phyloP scores from a whole-genome alignment of 2,888 invertebrate genomes.

The Campaea margaritaria region DNA sequence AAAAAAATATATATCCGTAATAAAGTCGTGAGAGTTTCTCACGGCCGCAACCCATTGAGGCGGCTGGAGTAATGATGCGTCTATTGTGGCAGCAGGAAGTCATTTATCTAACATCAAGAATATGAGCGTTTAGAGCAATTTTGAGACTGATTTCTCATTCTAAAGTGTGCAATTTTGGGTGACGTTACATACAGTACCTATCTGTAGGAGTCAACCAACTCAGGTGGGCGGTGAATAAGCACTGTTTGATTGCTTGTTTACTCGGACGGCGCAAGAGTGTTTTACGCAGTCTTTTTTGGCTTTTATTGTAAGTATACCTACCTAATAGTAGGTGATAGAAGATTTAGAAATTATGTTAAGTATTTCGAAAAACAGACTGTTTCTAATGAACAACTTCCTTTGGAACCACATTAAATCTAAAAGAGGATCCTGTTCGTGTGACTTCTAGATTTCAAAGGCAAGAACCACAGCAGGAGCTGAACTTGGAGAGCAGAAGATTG shows the following conservation, averaged over 20 bases:
- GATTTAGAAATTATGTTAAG: neutral
- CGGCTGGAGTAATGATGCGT: constrained; percentile 79
- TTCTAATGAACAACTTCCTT: no score
- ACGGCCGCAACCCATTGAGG: constrained; percentile 76
- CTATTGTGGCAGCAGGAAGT: constrained; percentile 84
- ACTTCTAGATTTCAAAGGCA: no score
- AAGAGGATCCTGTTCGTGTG: no score
- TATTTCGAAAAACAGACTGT: no score
- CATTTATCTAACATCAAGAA: constrained; percentile 85
- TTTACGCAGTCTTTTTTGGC: neutral
- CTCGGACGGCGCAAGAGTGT: neutral
- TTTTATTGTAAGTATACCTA: neutral
- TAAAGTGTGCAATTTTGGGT: constrained; percentile 80
- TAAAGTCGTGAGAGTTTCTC: constrained; percentile 83
- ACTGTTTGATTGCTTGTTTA: constrained; percentile 43
- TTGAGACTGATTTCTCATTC: constrained; percentile 81
- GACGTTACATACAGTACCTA: constrained; percentile 43
- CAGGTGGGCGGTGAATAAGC: constrained; percentile 45
- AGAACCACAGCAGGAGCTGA: no score
- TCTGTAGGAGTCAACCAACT: constrained; percentile 50
- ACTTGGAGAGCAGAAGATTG: no score
- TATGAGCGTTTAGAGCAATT: constrained; percentile 84
- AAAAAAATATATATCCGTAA: constrained; percentile 83
- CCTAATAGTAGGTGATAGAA: neutral
- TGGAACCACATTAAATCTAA: no score